Evolutionary conservation across 2,888 invertebrate genomes (phyloP), one percentile per base, ranked within the genome.

Genomic region (Dione juno): DNA sequence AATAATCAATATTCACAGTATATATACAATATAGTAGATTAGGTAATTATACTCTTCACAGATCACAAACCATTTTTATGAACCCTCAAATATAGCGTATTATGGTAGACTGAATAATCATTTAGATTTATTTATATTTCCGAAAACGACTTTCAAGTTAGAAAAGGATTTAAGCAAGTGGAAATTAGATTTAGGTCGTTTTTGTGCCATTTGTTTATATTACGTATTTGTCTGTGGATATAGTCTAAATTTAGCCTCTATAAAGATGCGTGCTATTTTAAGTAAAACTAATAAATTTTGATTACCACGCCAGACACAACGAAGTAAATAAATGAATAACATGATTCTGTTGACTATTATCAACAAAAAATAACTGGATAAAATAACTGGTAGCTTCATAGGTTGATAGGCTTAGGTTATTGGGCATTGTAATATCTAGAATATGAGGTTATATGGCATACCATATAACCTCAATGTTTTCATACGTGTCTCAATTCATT

Each of bases 41-140:
- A n/a, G n/a, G n/a, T n/a, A n/a, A n/a, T n/a, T n/a, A n/a, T n/a
- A n/a, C n/a, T n/a, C 57, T 65, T 53, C 67, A 48, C 35, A 35
- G 71, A 71, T 71, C 67, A 71, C 57, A 71, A 40, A 67, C 11
- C 58, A 16, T 43, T 71, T 71, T 70, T 53, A 52, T 50, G 16
- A 21, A 63, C 19, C 48, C 19, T 16, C 54, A 48, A 68, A 68
- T 54, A 54, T 61, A 53, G 52, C 45, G 52, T 43, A 41, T 37
- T 53, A 54, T 19, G 63, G 54, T 63, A 37, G 45, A n/a, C 63
- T 45, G 63, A 68, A 54, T 53, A 68, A 54, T 68, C 61, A 68
- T 68, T 63, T 68, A 37, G 28, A 54, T 68, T 63, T 63, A 68
- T 68, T 63, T 68, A 68, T 68, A 68, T 37, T 63, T 37, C 43